phyloP scores from a whole-genome alignment of 2,888 invertebrate species.

The Melipona beecheii region DNA sequence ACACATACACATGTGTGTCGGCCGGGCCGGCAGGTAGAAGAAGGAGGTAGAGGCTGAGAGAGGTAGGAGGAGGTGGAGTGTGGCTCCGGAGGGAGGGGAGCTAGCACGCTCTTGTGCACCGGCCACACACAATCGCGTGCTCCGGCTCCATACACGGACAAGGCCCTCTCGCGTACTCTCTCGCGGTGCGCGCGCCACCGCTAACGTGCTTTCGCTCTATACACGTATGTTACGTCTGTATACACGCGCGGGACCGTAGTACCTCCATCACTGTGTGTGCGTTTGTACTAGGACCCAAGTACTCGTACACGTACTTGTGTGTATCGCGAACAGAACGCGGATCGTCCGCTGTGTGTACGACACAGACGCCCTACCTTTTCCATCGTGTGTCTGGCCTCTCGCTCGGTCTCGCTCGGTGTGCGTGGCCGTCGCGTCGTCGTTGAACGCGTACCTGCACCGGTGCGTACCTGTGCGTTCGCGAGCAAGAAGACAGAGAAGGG shows the following conservation, averaged over 20 bases:
- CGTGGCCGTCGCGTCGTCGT: neutral
- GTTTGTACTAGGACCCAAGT: neutral
- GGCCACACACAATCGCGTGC: conserved; percentile 67
- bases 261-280: neutral
- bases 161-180: conserved; percentile 38
- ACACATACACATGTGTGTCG: conserved; percentile 83
- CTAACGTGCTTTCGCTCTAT: conserved; percentile 53
- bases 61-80: conserved; percentile 79
- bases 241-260: conserved; percentile 1
- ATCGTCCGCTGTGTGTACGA: conserved; percentile 11
- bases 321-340: conserved; percentile 16
- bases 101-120: conserved; percentile 74
- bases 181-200: conserved; percentile 45
- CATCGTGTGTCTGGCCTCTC: neutral
- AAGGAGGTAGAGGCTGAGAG: conserved; percentile 76
- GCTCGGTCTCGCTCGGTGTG: conserved; percentile 18
- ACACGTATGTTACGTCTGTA: conserved; percentile 1
- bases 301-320: neutral
- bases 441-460: conserved; percentile 23
- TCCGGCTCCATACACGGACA: conserved; percentile 17
- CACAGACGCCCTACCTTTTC: neutral
- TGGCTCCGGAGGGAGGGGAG: conserved; percentile 72
- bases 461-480: conserved; percentile 41
- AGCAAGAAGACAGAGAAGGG: conserved; percentile 24
- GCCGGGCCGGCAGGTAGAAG: conserved; percentile 77